Evolutionary conservation across 2,113 vertebrate genomes (phyloP).

Genomic region (Chlorodrepanis virens): DNA sequence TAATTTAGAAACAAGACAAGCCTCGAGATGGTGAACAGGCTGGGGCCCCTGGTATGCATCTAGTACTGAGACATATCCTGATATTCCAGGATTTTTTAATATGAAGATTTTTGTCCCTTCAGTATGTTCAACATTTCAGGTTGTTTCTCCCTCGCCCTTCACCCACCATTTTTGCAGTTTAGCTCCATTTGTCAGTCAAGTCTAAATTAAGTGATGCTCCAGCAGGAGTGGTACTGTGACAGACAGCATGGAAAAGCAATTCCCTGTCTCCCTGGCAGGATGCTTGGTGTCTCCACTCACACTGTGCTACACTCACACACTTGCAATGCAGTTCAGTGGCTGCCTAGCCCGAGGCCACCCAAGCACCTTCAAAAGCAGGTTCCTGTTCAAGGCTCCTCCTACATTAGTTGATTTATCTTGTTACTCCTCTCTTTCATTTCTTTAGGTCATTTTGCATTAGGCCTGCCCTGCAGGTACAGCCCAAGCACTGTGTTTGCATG

Average conservation of each 20-base stretch:
- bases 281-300: neutral
- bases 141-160: neutral
- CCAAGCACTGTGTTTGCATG: neutral
- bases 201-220: neutral
- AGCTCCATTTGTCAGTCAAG: neutral
- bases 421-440: neutral
- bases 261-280: neutral
- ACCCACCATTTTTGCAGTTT: neutral
- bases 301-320: neutral
- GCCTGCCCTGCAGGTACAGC: neutral
- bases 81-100: accelerated
- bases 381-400: neutral
- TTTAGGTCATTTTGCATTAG: neutral
- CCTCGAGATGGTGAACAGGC: neutral
- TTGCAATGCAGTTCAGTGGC: neutral
- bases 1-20: neutral
- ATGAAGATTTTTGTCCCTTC: neutral
- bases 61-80: neutral
- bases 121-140: neutral
- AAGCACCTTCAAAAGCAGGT: neutral
- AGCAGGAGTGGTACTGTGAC: neutral
- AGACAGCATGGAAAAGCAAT: neutral
- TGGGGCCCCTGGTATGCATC: accelerated
- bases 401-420: neutral
- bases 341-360: neutral